Evolutionary conservation across 1,140 invertebrate genomes (phyloP), one percentile per base, ranked within the genome.

Genomic region (Portunus trituberculatus): DNA sequence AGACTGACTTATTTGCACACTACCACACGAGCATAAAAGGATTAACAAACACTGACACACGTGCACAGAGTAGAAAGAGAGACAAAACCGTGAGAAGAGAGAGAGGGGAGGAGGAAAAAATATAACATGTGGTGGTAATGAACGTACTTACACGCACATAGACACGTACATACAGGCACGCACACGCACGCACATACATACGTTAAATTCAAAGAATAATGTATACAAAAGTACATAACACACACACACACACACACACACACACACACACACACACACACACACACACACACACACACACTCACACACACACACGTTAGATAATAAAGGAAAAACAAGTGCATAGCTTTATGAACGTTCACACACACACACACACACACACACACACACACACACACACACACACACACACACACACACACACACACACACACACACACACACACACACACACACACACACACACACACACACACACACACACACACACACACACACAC

Each of bases 191-290:
- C 76, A 83, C 29, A 88, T 20, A 88, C 32, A 31, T 3, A 29
- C 32, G 25, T 14, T 10, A 76, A 76, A 25, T 76, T 14, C 25
- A 76, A 76, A 76, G 25, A 76, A 76, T 14, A 12, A 76, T 76
- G 10, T 76, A 76, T n/a, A n/a, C n/a, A n/a, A n/a, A n/a, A n/a
- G n/a, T n/a, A n/a, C n/a, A n/a, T n/a, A n/a, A 76, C 59, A 1
- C 76, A 82, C 76, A 82, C 7, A 7, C 1, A 82, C 76, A 82
- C 76, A 7, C 7, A 82, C 76, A 82, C 76, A 82, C 76, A 82
- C 76, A 82, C 76, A 82, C 76, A 82, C 76, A 82, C 76, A 82
- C 76, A 82, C 76, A 82, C 76, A 82, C 76, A 83, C 29, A 88
- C 32, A 88, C 32, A 31, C 28, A 29, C 32, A 88, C 32, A 88